These are phyloP conservation scores for Echinops telfairi DNA, from an alignment of 2,113 vertebrate species.

Conservation along the genomic window DNA sequence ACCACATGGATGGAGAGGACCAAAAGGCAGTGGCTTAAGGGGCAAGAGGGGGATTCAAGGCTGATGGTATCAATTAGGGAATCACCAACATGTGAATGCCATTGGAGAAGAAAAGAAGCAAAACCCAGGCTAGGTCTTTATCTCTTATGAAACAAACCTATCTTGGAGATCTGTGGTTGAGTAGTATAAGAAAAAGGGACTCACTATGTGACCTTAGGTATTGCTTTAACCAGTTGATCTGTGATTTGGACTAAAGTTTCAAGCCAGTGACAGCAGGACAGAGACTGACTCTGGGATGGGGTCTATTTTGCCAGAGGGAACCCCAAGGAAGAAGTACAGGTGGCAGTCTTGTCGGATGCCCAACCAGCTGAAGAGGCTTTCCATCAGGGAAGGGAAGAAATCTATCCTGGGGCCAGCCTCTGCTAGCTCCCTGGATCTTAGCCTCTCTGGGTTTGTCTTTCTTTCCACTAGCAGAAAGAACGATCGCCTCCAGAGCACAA, in stretches of 20 bases:
- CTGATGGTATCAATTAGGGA: neutral
- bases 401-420: rapidly evolving
- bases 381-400: neutral
- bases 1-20: neutral
- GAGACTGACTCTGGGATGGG: neutral
- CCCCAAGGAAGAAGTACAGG: neutral
- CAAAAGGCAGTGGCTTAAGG: neutral
- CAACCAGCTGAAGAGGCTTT: neutral
- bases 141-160: neutral
- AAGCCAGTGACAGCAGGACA: neutral
- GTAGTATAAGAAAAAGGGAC: neutral
- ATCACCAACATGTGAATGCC: neutral
- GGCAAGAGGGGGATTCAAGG: neutral
- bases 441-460: neutral
- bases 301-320: neutral
- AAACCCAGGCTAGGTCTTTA: neutral
- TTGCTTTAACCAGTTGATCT: neutral
- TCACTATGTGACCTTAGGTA: neutral
- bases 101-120: slow-evolving; percentile 6
- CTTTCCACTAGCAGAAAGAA: neutral
- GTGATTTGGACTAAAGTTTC: neutral
- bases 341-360: rapidly evolving
- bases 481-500: neutral
- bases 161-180: neutral
- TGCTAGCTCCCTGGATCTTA: neutral